Evolutionary conservation across 1,140 invertebrate species (phyloP), one percentile per base, ranked within the genome.

Genomic region (Condylostylus longicornis): DNA sequence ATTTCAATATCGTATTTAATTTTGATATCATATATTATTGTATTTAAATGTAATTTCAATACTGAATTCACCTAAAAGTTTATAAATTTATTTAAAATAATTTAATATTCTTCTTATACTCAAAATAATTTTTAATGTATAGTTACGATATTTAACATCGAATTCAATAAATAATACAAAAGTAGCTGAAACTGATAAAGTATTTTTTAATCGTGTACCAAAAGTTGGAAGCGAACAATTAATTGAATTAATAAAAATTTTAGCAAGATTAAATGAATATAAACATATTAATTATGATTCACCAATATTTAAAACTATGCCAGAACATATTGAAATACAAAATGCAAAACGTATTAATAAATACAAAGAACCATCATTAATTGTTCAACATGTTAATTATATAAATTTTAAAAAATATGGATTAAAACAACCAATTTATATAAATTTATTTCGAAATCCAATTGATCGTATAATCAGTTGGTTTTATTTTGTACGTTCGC

Each of bases 121-220:
- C n/a, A n/a, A n/a, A n/a, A n/a, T n/a, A n/a, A n/a, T n/a, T n/a
- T n/a, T n/a, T n/a, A n/a, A n/a, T n/a, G n/a, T n/a, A n/a, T 28
- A 35, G 33, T 21, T 35, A 18, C 10, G 18, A 19, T 22, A n/a
- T 14, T 17, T 35, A 9, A 37, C 27, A 13, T 62, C 55, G 56
- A 39, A 55, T 58, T 14, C 45, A 67, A 51, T 88, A 31, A 89
- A 89, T 61, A 87, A 88, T 49, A 88, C 83, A 1, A 67, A 67
- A 23, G 69, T 74, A 33, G 73, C 83, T 2, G 72, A 70, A 34
- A 69, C 74, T 18, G 70, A 85, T 42, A 67, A 85, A 4, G 50
- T 91, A 6, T 84, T 90, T 62, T 91, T 86, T 64, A 91, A 90
- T 64, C 67, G 86, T 5, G 84, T 90, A 2, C 86, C 86, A 3